Conservation (phyloP, 2,888 invertebrate species). For the Shargacucullia verbasci region DNA sequence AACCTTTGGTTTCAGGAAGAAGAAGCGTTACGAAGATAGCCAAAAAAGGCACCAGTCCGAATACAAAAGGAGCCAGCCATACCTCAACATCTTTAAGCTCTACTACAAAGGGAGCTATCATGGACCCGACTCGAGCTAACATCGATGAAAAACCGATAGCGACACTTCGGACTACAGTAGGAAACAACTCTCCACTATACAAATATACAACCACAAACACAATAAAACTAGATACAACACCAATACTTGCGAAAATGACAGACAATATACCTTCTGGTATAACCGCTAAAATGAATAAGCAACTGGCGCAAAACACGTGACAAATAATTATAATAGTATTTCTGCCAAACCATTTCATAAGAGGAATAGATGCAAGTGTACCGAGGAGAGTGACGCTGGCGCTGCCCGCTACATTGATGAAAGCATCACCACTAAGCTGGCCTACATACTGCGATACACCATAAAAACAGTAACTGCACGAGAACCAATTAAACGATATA, state of each 20-base stretch:
- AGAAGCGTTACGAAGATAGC: slow-evolving; percentile 86
- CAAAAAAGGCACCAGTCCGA: slow-evolving; percentile 91
- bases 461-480: slow-evolving; percentile 93
- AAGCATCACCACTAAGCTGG: slow-evolving; percentile 93
- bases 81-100: slow-evolving; percentile 81
- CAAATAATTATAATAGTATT: slow-evolving; percentile 90
- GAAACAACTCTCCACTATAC: slow-evolving; percentile 95
- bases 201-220: slow-evolving; percentile 95
- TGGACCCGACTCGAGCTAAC: slow-evolving; percentile 95
- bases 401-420: slow-evolving; percentile 93
- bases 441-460: slow-evolving; percentile 95
- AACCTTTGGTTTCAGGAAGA: slow-evolving; percentile 94
- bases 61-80: slow-evolving; percentile 92
- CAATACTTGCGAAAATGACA: slow-evolving; percentile 91
- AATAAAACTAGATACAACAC: slow-evolving; percentile 94
- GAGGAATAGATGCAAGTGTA: slow-evolving; percentile 89
- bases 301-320: slow-evolving; percentile 89
- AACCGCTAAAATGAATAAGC: slow-evolving; percentile 90
- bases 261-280: slow-evolving; percentile 78
- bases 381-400: slow-evolving; percentile 90
- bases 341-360: slow-evolving; percentile 91
- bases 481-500: slow-evolving; percentile 93
- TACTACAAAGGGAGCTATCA: slow-evolving; percentile 94
- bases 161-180: slow-evolving; percentile 95
- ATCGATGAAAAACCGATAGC: slow-evolving; percentile 96